Base-by-base conservation (phyloP, 2,888 invertebrate genomes). In the Cyclophora punctaria region DNA sequence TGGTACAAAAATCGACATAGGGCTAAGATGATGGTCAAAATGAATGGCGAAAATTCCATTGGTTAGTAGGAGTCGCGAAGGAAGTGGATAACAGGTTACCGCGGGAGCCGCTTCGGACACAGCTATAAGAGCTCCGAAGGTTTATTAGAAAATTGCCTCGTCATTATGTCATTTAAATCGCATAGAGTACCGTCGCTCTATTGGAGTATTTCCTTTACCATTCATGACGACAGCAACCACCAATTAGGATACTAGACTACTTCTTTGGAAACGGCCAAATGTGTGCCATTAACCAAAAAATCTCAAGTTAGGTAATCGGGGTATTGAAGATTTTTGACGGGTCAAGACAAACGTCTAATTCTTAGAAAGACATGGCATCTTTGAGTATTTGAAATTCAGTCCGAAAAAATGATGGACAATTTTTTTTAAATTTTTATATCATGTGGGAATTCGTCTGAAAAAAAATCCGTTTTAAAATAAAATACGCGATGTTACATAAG, bases 131-230 rank as follows among this genome's bases (percentile, higher is more conserved):
- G 84, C 74, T 67, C 78, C 78, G 85, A 87, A 86, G 88, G 88
- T 87, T 88, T 88, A 88, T 88, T 88, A 88, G 88, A 87, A 88
- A 87, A 88, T 88, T 88, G 88, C 82, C 76, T 80, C 64, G 86
- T 85, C 88, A 88, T 88, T 88, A 88, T 88, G 84, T 88, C 87
- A 87, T 88, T 88, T 88, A 88, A 88, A 88, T 88, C 88, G 88
- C 88, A 88, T 88, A 86, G 84, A 87, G 83, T 81, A 78, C 83
- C 80, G 86, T 80, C 87, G 86, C 73, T 87, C 83, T 80, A 87
- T 84, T 86, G 80, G 79, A 83, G 87, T 87, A 86, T 86, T 86
- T 88, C 88, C 88, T 87, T 79, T 82, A 87, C 86, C 85, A 86
- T 87, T 78, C 83, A 79, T 87, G 87, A 86, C 83, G 86, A 78